Conservation (phyloP, 2,113 vertebrate genomes). For the Chiloscyllium plagiosum region DNA sequence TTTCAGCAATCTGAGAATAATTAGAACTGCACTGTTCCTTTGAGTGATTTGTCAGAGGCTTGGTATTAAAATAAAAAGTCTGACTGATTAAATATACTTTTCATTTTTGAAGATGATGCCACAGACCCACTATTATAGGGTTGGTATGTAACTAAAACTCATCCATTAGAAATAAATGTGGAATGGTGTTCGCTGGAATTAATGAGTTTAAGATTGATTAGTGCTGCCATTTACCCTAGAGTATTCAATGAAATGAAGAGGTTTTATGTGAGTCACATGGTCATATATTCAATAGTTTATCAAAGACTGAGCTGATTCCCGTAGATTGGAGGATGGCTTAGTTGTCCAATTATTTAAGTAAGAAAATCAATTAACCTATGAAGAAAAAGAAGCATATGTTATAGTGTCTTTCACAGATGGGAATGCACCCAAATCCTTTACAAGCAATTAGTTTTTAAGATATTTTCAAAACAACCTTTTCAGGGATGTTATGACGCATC, state of each 20-base stretch:
- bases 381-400: not conserved
- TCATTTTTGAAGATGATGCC: not conserved
- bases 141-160: not conserved
- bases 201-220: slow-evolving; percentile 31
- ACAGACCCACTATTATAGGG: not conserved
- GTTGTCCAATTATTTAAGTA: not conserved
- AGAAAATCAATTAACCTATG: not conserved
- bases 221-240: not conserved
- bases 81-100: not conserved
- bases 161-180: not conserved
- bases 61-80: not conserved
- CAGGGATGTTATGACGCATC: no score
- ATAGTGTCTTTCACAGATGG: not conserved
- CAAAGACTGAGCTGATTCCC: not conserved
- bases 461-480: no score
- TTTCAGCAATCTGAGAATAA: not conserved
- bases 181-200: slow-evolving; percentile 8
- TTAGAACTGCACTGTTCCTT: not conserved
- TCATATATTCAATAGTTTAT: not conserved
- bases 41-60: not conserved
- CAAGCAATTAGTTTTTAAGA: not conserved
- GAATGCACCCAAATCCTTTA: not conserved
- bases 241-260: slow-evolving; percentile 19
- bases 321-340: not conserved
- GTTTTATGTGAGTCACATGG: not conserved